phyloP scores from a whole-genome alignment of 2,797 vertebrate species.

The Crax fasciolata region DNA sequence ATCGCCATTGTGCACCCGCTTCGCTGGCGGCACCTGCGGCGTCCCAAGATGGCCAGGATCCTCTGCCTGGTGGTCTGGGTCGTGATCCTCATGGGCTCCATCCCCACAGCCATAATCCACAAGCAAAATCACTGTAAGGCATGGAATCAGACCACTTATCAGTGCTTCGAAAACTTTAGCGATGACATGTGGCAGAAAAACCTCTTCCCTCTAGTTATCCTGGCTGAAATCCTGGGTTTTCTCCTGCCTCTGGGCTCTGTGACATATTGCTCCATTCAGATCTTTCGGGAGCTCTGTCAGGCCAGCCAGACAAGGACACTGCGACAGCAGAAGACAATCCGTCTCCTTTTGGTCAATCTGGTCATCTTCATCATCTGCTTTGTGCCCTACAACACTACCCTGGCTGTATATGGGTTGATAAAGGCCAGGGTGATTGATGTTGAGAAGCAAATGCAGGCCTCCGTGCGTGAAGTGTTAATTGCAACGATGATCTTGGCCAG shows the following conservation, averaged over 20 bases:
- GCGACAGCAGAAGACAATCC: conserved; percentile 78
- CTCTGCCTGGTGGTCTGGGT: conserved; percentile 82
- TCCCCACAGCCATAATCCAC: conserved; percentile 80
- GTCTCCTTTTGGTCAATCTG: conserved; percentile 83
- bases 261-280: conserved; percentile 77
- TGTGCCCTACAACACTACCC: conserved; percentile 83
- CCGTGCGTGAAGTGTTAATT: conserved; percentile 75
- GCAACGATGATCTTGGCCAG: conserved; percentile 79
- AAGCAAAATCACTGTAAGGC: conserved; percentile 68
- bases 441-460: neutral
- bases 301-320: conserved; percentile 53
- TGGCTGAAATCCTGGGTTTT: conserved; percentile 84
- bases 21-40: conserved; percentile 82
- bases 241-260: conserved; percentile 82
- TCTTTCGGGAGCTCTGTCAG: conserved; percentile 80
- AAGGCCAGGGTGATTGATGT: conserved; percentile 72
- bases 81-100: conserved; percentile 80
- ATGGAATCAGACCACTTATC: neutral
- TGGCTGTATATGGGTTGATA: conserved; percentile 83
- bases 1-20: conserved; percentile 84
- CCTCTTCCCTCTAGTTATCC: conserved; percentile 80
- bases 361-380: conserved; percentile 87
- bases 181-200: conserved; percentile 75
- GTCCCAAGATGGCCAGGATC: conserved; percentile 79
- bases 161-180: conserved; percentile 85